Evolutionary conservation across 2,888 invertebrate species (phyloP).

Genomic region (Margaritifera margaritifera): DNA sequence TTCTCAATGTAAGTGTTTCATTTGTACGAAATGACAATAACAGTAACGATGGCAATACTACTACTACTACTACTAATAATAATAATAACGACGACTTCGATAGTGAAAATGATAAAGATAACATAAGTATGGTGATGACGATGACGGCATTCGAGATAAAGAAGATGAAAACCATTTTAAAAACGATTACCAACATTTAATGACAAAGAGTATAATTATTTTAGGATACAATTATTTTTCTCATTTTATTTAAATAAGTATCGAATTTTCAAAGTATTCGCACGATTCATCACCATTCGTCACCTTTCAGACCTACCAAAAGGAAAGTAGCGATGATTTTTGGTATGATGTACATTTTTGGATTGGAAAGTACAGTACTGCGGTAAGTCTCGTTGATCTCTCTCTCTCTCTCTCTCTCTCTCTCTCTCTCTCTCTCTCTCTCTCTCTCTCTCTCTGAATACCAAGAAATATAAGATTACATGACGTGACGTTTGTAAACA

Average conservation of each 20-base stretch:
- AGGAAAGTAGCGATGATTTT: constrained; percentile 57
- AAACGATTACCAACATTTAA: neutral
- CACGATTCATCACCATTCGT: no score
- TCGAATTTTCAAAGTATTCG: no score
- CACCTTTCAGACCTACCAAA: constrained; percentile 63
- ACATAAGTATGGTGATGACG: no score
- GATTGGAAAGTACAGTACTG: constrained; percentile 72
- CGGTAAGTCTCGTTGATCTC: constrained; percentile 46
- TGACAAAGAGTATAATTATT: neutral
- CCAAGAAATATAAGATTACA: no score
- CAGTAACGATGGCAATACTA: no score
- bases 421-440: neutral
- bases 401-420: no score
- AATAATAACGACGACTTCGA: no score
- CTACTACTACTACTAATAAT: no score
- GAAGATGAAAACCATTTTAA: neutral
- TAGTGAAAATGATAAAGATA: no score
- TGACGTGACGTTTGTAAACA: no score
- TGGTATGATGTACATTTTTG: constrained; percentile 72
- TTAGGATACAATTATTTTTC: neutral
- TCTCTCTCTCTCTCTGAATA: no score
- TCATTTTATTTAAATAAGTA: neutral
- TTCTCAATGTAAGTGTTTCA: constrained; percentile 59
- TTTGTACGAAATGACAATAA: neutral
- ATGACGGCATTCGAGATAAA: neutral